A percentile compares a stretch with the other conserved stretches of the same genome.
Evolutionary conservation across 2,797 vertebrate genomes (phyloP).

Genomic region (Distichodus sexfasciatus): DNA sequence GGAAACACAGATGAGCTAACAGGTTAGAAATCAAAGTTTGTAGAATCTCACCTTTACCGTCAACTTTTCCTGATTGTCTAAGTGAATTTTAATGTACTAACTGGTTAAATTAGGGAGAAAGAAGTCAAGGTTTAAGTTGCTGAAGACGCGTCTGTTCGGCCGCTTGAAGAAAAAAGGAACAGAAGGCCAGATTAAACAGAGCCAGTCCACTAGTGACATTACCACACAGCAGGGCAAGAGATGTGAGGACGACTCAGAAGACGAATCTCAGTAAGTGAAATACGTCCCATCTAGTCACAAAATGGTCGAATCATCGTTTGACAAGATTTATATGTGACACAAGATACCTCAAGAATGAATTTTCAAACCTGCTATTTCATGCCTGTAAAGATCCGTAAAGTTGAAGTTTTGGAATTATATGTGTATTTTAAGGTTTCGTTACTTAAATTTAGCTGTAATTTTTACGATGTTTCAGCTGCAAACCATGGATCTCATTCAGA

Average conservation of each 20-base stretch:
- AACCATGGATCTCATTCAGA: no score
- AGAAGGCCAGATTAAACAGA: constrained; percentile 68
- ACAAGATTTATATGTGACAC: no score
- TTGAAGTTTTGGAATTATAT: no score
- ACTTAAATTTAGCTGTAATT: no score
- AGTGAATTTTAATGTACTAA: no score
- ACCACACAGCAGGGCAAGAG: constrained; percentile 50
- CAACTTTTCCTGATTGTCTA: no score
- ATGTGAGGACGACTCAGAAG: constrained; percentile 72
- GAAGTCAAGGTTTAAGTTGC: constrained; percentile 82
- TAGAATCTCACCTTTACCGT: no score
- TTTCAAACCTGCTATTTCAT: no score
- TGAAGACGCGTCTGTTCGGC: constrained; percentile 81
- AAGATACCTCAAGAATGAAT: no score
- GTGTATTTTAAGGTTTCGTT: no score
- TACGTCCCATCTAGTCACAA: neutral
- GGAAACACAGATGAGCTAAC: constrained; percentile 38
- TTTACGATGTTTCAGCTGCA: no score
- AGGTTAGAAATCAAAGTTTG: constrained; percentile 46
- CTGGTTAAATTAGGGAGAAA: constrained; percentile 74
- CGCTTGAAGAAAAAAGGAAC: constrained; percentile 83
- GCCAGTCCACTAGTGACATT: constrained; percentile 74
- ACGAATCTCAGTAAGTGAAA: constrained; percentile 76
- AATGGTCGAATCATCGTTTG: neutral
- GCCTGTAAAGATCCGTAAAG: no score